phyloP scores from a whole-genome alignment of 2,888 invertebrate genomes.

The Nycteola revayana region DNA sequence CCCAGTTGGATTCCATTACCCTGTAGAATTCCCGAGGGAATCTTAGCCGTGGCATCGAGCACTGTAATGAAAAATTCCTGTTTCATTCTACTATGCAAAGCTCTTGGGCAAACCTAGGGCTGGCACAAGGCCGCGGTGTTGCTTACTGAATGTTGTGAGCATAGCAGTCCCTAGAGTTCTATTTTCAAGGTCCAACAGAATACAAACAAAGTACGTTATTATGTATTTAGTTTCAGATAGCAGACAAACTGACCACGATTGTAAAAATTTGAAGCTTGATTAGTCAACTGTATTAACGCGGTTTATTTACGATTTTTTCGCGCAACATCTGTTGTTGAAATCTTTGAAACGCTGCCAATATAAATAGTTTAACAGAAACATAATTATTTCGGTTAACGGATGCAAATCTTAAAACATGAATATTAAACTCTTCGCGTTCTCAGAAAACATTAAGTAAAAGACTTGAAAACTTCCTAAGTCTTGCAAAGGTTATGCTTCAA shows the following conservation, averaged over 20 bases:
- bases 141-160: constrained; percentile 17
- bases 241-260: constrained; percentile 5
- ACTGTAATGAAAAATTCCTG: constrained; percentile 79
- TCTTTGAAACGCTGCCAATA: constrained; percentile 55
- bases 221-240: not conserved
- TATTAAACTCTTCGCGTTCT: constrained; percentile 10
- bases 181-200: constrained; percentile 8
- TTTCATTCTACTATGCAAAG: constrained; percentile 41
- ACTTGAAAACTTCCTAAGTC: no score
- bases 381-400: constrained; percentile 30
- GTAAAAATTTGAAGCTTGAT: constrained; percentile 17
- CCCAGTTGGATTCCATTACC: constrained; percentile 88
- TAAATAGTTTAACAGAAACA: constrained; percentile 40
- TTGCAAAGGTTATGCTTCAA: no score
- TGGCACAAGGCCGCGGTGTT: constrained; percentile 23
- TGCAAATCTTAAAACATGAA: constrained; percentile 26
- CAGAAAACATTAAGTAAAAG: no score
- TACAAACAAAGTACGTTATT: constrained; percentile 2
- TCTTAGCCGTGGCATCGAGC: constrained; percentile 87
- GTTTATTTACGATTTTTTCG: constrained; percentile 45
- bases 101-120: constrained; percentile 35
- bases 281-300: constrained; percentile 24
- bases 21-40: constrained; percentile 85
- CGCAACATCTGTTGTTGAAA: constrained; percentile 50
- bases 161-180: constrained; percentile 28